Conservation (phyloP, 2,888 invertebrate species). For the Hylaea fasciaria region DNA sequence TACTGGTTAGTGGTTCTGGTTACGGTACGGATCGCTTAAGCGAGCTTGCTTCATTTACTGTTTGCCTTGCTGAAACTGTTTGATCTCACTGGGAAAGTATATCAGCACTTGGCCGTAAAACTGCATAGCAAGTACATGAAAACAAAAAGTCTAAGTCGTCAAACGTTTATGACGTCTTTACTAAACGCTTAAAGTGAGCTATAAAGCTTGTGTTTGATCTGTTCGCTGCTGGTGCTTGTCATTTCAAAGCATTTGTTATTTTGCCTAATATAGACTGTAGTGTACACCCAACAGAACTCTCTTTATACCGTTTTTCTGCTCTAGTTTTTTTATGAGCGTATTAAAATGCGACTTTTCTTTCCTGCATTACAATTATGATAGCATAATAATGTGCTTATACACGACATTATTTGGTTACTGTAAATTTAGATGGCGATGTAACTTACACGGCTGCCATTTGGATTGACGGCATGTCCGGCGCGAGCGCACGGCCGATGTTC, state of each 20-base stretch:
- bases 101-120: no score
- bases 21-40: background rate
- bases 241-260: constrained; percentile 40
- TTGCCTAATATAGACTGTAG: constrained; percentile 25
- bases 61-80: constrained; percentile 3
- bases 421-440: constrained; percentile 4
- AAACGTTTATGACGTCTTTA: constrained; percentile 56
- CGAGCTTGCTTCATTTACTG: constrained; percentile 20
- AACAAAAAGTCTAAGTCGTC: constrained; percentile 46
- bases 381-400: constrained; percentile 27
- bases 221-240: constrained; percentile 49
- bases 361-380: constrained; percentile 31
- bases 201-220: constrained; percentile 62
- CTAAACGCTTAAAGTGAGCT: constrained; percentile 53
- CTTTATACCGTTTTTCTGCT: constrained; percentile 22
- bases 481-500: constrained; percentile 48
- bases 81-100: background rate
- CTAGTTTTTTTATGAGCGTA: constrained; percentile 20
- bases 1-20: constrained; percentile 32
- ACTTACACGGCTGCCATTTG: constrained; percentile 27
- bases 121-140: background rate
- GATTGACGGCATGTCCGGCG: constrained; percentile 46
- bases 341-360: constrained; percentile 27
- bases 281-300: constrained; percentile 24
- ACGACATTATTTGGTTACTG: background rate